Conservation (phyloP, 2,888 invertebrate genomes). For the Lepidochrysops patricia region DNA sequence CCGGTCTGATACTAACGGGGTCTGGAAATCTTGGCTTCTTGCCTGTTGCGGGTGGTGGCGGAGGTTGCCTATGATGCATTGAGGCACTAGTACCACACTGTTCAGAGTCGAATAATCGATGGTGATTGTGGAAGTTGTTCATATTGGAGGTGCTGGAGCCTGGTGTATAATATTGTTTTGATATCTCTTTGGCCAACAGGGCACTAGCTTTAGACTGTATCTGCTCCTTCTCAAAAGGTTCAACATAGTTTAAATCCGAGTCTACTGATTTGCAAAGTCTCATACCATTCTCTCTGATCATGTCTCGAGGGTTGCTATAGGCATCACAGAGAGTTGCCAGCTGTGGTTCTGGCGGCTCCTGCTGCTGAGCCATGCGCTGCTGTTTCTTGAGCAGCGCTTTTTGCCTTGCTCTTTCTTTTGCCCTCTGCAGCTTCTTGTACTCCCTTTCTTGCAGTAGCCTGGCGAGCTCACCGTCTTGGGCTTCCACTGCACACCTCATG, state of each 20-base stretch:
- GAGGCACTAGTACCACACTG: conserved; percentile 32
- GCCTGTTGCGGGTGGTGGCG: conserved; percentile 49
- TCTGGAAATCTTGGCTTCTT: conserved; percentile 69
- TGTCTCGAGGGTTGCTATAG: conserved; percentile 62
- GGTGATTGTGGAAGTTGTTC: conserved; percentile 41
- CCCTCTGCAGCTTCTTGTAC: conserved; percentile 62
- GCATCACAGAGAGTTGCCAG: conserved; percentile 60
- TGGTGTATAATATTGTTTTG: conserved; percentile 52
- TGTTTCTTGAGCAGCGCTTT: conserved; percentile 65
- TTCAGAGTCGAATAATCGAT: conserved; percentile 45
- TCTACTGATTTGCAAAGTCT: conserved; percentile 65
- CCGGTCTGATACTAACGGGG: conserved; percentile 62
- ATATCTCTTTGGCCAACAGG: conserved; percentile 55
- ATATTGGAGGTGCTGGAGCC: conserved; percentile 39
- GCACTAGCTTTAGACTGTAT: conserved; percentile 67
- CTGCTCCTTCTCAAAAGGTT: conserved; percentile 66
- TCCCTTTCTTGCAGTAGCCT: conserved; percentile 61
- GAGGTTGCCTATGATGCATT: conserved; percentile 55
- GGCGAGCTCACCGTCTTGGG: conserved; percentile 64
- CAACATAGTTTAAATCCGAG: conserved; percentile 65
- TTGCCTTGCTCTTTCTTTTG: conserved; percentile 63
- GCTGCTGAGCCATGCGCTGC: conserved; percentile 47
- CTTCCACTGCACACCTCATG: conserved; percentile 66
- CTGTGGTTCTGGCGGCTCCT: conserved; percentile 29
- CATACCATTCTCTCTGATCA: conserved; percentile 54